Evolutionary conservation across 2,797 vertebrate genomes (phyloP).

Genomic region (Glyptemys insculpta): DNA sequence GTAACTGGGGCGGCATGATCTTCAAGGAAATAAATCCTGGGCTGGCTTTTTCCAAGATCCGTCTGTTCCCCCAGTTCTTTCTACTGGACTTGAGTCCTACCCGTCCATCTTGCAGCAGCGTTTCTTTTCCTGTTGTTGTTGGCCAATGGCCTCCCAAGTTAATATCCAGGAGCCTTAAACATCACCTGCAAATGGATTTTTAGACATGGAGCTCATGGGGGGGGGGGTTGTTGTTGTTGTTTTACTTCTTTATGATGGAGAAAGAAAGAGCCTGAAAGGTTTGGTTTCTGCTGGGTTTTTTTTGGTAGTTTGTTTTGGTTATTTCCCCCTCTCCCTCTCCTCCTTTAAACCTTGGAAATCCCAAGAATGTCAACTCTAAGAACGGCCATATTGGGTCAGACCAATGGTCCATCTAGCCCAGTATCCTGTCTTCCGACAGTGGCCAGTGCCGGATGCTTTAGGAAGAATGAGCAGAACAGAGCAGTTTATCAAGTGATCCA

Average conservation of each 20-base stretch:
- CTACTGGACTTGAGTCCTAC: not conserved
- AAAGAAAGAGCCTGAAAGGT: not conserved
- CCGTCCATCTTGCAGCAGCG: not conserved
- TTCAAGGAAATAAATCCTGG: fast-evolving
- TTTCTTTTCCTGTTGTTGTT: not conserved
- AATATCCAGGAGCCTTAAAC: not conserved
- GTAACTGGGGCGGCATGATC: not conserved
- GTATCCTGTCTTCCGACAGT: too few species aligned
- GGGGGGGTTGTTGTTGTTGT: too few species aligned
- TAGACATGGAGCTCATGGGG: fast-evolving
- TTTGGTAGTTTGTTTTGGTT: too few species aligned
- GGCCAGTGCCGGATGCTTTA: too few species aligned
- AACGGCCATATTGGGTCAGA: too few species aligned
- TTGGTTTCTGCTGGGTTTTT: not conserved
- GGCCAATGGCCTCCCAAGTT: not conserved
- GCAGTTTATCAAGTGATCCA: too few species aligned
- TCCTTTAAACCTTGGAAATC: not conserved
- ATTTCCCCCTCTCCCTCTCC: too few species aligned
- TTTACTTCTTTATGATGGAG: not conserved
- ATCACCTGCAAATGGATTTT: not conserved
- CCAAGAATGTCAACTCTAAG: not conserved
- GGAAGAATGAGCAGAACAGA: too few species aligned
- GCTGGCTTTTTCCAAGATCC: not conserved
- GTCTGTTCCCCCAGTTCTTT: not conserved
- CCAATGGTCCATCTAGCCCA: too few species aligned